Conservation (phyloP, 2,797 vertebrate genomes). For the Chrysocyon brachyurus region DNA sequence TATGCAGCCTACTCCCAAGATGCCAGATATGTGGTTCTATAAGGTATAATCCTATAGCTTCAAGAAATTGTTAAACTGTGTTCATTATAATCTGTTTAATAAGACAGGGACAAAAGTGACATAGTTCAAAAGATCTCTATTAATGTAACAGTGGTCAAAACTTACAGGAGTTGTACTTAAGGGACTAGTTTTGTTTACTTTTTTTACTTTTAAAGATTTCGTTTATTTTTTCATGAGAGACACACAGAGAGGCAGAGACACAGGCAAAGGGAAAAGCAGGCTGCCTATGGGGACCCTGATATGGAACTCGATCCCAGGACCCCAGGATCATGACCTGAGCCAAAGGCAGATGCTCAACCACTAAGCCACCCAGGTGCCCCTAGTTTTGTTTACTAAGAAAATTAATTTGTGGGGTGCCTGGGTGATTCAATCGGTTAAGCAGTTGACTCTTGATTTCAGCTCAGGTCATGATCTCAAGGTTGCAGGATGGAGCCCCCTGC, state of each 20-base stretch:
- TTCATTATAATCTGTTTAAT: slow-evolving; percentile 26
- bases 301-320: no score
- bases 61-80: slow-evolving; percentile 45
- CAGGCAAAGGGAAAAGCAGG: no score
- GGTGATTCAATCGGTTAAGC: neutral
- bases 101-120: neutral
- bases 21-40: neutral
- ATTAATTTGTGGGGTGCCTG: neutral
- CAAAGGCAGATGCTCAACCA: no score
- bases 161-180: neutral
- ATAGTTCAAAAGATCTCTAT: slow-evolving; percentile 12
- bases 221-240: no score
- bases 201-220: no score
- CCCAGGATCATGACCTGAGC: no score
- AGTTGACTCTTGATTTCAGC: neutral
- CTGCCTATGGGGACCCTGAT: no score
- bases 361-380: no score
- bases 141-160: neutral
- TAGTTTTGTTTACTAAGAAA: slow-evolving; percentile 44
- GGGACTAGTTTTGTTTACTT: neutral
- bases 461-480: neutral
- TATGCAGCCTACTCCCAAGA: neutral
- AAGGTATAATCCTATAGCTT: neutral
- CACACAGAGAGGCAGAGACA: no score
- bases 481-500: neutral